Conservation (phyloP, 2,888 invertebrate species). For the Odontothrips loti region DNA sequence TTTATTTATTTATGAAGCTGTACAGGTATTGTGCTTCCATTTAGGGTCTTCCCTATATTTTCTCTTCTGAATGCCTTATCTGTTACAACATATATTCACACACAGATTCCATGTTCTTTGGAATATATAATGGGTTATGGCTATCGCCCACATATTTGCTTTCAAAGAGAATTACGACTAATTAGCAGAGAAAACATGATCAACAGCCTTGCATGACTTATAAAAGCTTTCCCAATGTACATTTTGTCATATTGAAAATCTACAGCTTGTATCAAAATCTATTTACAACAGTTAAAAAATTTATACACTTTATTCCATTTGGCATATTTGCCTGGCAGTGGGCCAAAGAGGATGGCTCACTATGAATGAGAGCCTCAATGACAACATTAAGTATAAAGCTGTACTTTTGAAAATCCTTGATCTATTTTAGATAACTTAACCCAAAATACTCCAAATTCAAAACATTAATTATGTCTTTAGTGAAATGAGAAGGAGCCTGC, state of each 20-base stretch:
- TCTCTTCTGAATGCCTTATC: background rate
- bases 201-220: background rate
- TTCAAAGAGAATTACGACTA: no score
- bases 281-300: background rate
- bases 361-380: background rate
- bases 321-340: background rate
- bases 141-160: no score
- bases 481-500: no score
- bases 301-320: background rate
- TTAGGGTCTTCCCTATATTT: background rate
- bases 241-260: background rate
- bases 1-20: constrained; percentile 17
- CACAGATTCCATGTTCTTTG: background rate
- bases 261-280: background rate
- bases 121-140: background rate
- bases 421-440: no score
- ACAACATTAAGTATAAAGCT: no score
- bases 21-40: constrained; percentile 5
- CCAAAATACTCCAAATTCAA: no score
- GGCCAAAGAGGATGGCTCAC: background rate
- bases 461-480: no score
- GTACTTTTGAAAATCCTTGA: no score
- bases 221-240: background rate
- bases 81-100: background rate
- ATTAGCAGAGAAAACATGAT: background rate